Base-by-base conservation (phyloP, 2,797 vertebrate species). In the Rhincodon typus region DNA sequence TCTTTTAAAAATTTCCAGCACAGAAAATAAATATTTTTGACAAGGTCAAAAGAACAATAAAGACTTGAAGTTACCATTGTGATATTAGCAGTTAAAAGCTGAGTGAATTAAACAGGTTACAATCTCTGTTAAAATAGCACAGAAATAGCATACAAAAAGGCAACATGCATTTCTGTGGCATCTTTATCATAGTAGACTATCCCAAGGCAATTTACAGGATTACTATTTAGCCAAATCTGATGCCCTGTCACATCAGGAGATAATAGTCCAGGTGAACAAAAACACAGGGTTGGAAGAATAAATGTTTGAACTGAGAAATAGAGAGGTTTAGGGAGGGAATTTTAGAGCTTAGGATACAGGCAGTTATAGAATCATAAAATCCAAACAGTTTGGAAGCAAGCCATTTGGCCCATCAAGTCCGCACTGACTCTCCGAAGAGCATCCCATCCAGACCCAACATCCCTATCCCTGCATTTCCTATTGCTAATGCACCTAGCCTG, bases 1-100 rank as follows among this genome's bases (percentile, higher is more conserved):
- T n/a, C 17, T 21, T 67, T 66, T 91, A 23, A 25, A 25, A 46
- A 84, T 84, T 84, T 21, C 34, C 86, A 38, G 57, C 88, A 66
- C 57, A 66, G 57, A 66, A 91, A 91, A 91, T 91, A 57, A 91
- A 66, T 91, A 57, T 91, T 66, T 62, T 91, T 91, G 88, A 91
- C 88, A 91, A 91, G 57, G 88, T 91, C 57, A 8, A 17, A 91
- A 91, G 88, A 66, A 91, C 53, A 66, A 66, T n/a, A 66, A 17
- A n/a, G 30, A 17, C 17, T 19, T 91, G 15, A 91, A 91, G 15
- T 34, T n/a, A 91, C 30, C 38, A 17, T n/a, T 66, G 4, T 91
- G 30, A n/a, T n/a, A 66, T 19, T 66, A 1, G 57, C 34, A n/a
- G 57, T 91, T n/a, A 5, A n/a, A 91, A 62, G 30, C 34, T 91